Percentiles rank a stretch among this genome's conserved stretches.
Evolutionary conservation across 2,113 vertebrate species (phyloP).

Genomic region (Mesoclemmys tuberculata): DNA sequence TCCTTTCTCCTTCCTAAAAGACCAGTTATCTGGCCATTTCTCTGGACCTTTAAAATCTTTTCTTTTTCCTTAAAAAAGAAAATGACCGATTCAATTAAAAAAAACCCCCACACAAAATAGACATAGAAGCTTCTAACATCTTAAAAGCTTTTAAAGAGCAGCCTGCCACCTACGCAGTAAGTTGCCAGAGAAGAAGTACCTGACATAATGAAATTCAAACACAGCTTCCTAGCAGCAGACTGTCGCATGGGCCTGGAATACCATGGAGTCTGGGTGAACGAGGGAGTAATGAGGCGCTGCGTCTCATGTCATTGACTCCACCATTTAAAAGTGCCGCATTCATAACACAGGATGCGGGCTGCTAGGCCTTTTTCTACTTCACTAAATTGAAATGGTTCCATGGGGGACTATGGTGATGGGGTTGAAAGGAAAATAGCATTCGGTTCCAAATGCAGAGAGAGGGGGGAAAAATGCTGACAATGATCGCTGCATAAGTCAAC

Average conservation of each 20-base stretch:
- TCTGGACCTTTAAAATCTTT: neutral
- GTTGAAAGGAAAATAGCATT: constrained; percentile 42
- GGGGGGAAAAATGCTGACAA: constrained; percentile 10
- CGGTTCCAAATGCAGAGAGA: constrained; percentile 5
- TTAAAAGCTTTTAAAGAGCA: constrained; percentile 72
- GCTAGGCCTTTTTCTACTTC: constrained; percentile 11
- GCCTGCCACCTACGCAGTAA: constrained; percentile 62
- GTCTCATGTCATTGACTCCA: constrained; percentile 36
- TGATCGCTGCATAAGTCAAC: constrained; percentile 15
- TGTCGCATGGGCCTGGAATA: constrained; percentile 23
- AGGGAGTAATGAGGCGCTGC: constrained; percentile 28
- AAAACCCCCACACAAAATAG: constrained; percentile 27
- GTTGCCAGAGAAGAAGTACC: constrained; percentile 45
- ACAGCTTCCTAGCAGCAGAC: constrained; percentile 32
- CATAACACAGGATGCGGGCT: neutral
- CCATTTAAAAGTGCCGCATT: constrained; percentile 19
- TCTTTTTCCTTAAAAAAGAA: neutral
- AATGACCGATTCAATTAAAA: neutral
- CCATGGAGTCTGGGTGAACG: neutral
- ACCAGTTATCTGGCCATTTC: neutral
- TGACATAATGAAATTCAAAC: constrained; percentile 65
- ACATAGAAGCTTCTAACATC: constrained; percentile 45
- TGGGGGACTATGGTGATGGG: neutral
- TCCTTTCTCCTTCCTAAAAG: neutral
- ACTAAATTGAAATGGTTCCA: constrained; percentile 27